Base-by-base conservation (phyloP, 2,113 vertebrate species). In the Paramisgurnus dabryanus region DNA sequence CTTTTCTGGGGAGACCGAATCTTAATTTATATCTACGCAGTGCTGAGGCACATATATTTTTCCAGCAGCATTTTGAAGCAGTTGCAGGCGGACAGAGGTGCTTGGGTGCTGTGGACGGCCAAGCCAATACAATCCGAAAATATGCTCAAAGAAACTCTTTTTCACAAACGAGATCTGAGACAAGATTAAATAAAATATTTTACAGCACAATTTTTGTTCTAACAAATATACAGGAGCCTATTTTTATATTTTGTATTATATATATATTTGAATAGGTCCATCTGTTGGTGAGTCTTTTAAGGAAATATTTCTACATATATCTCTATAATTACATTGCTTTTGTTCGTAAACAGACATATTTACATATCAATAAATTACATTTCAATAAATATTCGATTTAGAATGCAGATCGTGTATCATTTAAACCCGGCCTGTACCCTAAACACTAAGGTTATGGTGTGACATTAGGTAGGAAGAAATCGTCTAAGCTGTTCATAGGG, bases 1-100 rank as follows among this genome's bases (percentile, higher is more conserved):
- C 82, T 96, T 99, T 50, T 98, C 96, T 99, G 90, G 69, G 79
- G 80, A 78, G 65, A 39, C 18, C 13, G 41, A 41, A 57, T 4
- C 40, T 2, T 8, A 58, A 15, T 6, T 72, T 50, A 72, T 57
- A 41, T 72, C 34, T 71, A 1, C 55, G 7, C 55, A 47, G 45
- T 50, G 67, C 67, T 68, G 10, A 10, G 49, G 18, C 47, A 47
- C 67, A 34, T 34, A 11, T 7, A 34, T 34, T 69, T 50, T 50
- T 49, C 67, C 47, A 15, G 22, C 15, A 6, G 15, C 40, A 6
- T 45, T 17, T 50, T 12, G 45, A 69, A 15, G 45, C 11, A 47
- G 67, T 9, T 13, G 43, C n/a, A 40, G 50, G 6, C 13, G 34
- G 15, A 34, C 47, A 70, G 15, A 50, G 15, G 13, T 27, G 49